Evolutionary conservation across 2,113 vertebrate species (phyloP), one percentile per base, ranked within the genome.

Genomic region (Ifrita kowaldi): DNA sequence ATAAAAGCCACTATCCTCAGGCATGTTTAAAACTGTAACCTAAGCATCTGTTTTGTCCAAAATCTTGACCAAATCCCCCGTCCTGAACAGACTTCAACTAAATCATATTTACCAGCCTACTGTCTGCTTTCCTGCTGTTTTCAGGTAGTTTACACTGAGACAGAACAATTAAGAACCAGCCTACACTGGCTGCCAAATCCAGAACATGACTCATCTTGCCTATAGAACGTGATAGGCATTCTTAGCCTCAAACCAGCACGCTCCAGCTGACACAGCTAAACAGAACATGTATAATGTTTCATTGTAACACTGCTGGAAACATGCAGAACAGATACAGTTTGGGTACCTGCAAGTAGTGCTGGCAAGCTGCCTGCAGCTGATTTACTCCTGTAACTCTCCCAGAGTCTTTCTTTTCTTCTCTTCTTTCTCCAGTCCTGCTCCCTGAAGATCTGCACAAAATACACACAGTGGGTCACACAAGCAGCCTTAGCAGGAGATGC

Each of bases 341-440:
- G 33, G 46, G 32, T 96, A 98, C 98, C 97, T 97, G 95, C 33
- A 98, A 97, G 79, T 98, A 98, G 24, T 91, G 96, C 87, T 97
- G 97, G 93, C 97, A 91, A 76, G 71, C 10, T 84, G 79, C 81
- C 69, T 98, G 97, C 35, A 95, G 86, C 78, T 79, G 76, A 28
- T 94, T 84, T 47, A 84, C 93, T 70, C 52, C 90, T 24, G 75
- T 27, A 3, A 22, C 37, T 35, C 65, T 83, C 9, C 65, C 81
- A 21, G 71, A 33, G 32, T 96, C 97, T 53, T 86, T 97, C 47
- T 93, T 97, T 46, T 96, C 95, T 80, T 78, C 64, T 32, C 52
- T 32, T 57, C 84, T 95, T 87, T 89, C 98, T 88, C 69, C 50
- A 2, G 65, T 35, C 35, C 88, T 56, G 18, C 80, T 83, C 53